These are phyloP conservation scores for Physeter macrocephalus DNA, from an alignment of 2,113 vertebrate species.

Conservation along the genomic window DNA sequence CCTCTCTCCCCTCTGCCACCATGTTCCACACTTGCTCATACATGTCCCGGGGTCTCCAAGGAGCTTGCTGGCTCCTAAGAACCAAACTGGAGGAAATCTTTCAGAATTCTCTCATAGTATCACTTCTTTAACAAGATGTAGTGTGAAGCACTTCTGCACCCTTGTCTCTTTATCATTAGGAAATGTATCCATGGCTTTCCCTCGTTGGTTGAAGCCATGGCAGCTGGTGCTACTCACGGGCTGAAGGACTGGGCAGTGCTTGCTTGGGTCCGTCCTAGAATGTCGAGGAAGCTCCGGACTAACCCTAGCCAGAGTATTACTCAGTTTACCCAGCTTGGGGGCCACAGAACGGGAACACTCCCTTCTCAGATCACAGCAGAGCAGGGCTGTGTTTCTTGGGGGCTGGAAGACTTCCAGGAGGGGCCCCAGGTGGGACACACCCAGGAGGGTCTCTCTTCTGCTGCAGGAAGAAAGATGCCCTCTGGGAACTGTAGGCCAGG, in stretches of 20 bases:
- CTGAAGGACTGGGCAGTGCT: background rate
- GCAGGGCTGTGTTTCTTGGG: background rate
- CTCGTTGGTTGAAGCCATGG: background rate
- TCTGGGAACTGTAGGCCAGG: background rate
- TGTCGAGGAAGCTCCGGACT: background rate
- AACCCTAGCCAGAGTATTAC: background rate
- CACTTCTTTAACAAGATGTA: background rate
- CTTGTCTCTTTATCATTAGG: background rate
- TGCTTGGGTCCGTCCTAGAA: background rate
- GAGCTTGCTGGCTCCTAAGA: background rate
- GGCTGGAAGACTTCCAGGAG: background rate
- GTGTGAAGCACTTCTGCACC: background rate
- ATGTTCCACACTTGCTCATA: slow-evolving; percentile 33
- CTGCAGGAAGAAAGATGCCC: background rate
- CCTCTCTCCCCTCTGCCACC: slow-evolving; percentile 46
- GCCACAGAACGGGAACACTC: background rate
- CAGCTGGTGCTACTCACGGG: background rate
- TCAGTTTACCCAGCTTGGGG: background rate
- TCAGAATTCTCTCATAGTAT: background rate
- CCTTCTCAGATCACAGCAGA: background rate
- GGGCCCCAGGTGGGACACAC: background rate
- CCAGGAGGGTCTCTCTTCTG: background rate
- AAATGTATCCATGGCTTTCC: background rate
- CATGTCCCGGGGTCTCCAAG: background rate
- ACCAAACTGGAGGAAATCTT: background rate